Conservation (phyloP, 2,113 vertebrate genomes). For the Calypte anna region DNA sequence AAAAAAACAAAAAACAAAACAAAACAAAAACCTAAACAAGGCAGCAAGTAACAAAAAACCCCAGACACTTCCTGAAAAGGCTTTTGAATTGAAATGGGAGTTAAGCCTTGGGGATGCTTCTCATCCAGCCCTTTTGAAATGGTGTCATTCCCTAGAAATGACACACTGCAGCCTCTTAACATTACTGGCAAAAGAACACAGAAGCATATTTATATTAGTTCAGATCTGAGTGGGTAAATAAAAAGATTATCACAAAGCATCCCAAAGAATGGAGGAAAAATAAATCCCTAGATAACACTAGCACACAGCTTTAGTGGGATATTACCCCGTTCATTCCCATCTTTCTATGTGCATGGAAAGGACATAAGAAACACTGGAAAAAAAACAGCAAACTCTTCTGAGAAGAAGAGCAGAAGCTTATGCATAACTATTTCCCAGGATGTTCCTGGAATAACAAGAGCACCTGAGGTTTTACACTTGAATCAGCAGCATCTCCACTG, state of each 20-base stretch:
- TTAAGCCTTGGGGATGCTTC: neutral
- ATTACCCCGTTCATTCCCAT: neutral
- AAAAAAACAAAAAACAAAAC: neutral
- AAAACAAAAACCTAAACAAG: neutral
- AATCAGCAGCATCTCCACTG: neutral
- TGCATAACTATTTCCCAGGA: neutral
- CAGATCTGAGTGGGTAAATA: neutral
- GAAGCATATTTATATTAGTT: neutral
- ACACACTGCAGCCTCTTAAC: neutral
- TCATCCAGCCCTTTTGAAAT: neutral
- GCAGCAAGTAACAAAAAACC: neutral
- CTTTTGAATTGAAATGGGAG: neutral
- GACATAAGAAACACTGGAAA: neutral
- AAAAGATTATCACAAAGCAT: neutral
- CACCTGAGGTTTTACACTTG: neutral
- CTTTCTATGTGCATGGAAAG: neutral
- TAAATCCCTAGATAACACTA: neutral
- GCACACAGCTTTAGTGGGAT: neutral
- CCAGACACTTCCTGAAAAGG: neutral
- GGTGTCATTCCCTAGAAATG: neutral
- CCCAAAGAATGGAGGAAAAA: neutral
- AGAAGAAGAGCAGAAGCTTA: neutral
- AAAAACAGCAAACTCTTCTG: neutral
- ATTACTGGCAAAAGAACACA: fast-evolving
- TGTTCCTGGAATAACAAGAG: neutral